These are phyloP conservation scores for Strix aluco DNA, from an alignment of 2,113 vertebrate species.

Conservation along the genomic window DNA sequence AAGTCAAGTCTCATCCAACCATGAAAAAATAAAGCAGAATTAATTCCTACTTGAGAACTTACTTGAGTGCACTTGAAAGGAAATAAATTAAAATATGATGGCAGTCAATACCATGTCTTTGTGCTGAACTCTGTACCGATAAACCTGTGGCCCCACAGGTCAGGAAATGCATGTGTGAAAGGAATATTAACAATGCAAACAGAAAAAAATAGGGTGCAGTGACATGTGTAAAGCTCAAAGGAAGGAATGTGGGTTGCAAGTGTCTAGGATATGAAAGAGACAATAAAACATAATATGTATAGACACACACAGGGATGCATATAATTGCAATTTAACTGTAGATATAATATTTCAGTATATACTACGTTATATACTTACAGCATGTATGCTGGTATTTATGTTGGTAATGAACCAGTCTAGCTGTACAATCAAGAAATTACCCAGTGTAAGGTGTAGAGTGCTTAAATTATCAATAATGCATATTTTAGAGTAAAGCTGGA, in stretches of 20 bases:
- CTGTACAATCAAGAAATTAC: not conserved
- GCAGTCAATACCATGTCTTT: not conserved
- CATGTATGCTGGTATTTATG: not conserved
- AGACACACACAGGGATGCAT: fast-evolving
- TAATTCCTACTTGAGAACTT: not conserved
- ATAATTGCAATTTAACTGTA: not conserved
- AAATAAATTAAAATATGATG: not conserved
- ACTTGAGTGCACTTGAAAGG: not conserved
- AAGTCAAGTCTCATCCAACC: not conserved
- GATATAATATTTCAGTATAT: not conserved
- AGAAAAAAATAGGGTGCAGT: not conserved
- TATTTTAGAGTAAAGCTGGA: not conserved
- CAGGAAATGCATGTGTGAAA: not conserved
- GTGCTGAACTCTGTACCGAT: not conserved
- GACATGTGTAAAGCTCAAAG: not conserved
- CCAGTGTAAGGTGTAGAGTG: not conserved
- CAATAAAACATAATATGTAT: not conserved
- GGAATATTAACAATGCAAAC: not conserved
- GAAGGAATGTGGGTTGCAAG: not conserved
- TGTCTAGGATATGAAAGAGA: not conserved
- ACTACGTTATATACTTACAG: not conserved
- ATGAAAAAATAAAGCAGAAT: not conserved
- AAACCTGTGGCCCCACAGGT: not conserved
- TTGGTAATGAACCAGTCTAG: not conserved
- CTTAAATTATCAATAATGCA: not conserved